A percentile compares a stretch with the other conserved stretches of the same genome.
Evolutionary conservation across 2,113 vertebrate genomes (phyloP).

Genomic region (Anhinga anhinga): DNA sequence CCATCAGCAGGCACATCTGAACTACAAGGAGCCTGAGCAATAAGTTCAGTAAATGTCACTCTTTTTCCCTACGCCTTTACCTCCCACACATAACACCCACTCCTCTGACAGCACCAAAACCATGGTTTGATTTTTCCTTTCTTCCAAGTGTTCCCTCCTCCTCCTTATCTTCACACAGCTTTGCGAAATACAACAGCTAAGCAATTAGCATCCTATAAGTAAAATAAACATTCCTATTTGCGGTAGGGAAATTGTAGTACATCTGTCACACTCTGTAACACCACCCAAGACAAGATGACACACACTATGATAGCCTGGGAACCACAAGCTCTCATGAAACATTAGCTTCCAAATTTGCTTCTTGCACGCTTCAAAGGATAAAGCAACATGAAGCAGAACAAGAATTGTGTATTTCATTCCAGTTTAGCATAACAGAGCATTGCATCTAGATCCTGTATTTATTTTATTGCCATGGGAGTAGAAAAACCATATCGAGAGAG

Average conservation of each 20-base stretch:
- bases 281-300: neutral
- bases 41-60: conserved; percentile 30
- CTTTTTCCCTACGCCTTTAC: neutral
- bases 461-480: neutral
- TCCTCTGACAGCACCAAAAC: neutral
- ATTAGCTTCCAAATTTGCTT: neutral
- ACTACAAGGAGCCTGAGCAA: neutral
- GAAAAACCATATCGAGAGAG: neutral
- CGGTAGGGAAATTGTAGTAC: neutral
- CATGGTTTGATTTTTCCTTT: neutral
- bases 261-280: neutral
- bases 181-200: neutral
- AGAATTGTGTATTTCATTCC: neutral
- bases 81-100: neutral
- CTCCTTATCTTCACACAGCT: neutral
- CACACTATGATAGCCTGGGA: neutral
- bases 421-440: neutral
- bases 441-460: neutral
- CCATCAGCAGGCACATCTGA: neutral
- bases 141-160: neutral
- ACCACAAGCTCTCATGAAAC: neutral
- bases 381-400: neutral
- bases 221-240: neutral
- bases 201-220: neutral
- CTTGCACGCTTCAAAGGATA: neutral